Evolutionary conservation across 2,797 vertebrate species (phyloP).

Genomic region (Pseudochirops cupreus): DNA sequence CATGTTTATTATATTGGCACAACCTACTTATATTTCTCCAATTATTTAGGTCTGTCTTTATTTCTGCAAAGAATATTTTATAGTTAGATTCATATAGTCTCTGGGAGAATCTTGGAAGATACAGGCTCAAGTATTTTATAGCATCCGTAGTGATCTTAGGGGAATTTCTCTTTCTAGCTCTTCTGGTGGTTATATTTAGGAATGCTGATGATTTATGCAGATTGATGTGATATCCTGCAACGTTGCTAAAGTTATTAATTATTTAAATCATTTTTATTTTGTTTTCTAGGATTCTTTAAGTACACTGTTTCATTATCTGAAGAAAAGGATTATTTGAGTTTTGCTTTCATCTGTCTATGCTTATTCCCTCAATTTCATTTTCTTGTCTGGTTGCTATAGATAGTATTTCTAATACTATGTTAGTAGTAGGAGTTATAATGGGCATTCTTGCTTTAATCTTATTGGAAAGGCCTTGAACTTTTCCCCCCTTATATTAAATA

Average conservation of each 20-base stretch:
- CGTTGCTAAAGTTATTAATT: background rate
- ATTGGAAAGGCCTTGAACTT: background rate
- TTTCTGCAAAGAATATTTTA: background rate
- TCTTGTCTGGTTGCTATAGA: background rate
- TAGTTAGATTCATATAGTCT: background rate
- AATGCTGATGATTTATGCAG: background rate
- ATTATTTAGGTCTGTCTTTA: background rate
- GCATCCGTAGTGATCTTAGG: background rate
- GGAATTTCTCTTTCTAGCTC: background rate
- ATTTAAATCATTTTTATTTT: background rate
- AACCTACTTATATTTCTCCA: background rate
- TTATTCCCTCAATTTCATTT: background rate
- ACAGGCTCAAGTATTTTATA: background rate
- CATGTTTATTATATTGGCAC: background rate
- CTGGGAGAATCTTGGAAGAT: background rate
- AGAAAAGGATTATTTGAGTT: background rate
- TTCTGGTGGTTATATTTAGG: background rate
- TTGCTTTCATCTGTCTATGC: background rate
- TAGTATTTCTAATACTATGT: background rate
- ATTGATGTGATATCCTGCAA: background rate
- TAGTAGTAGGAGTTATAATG: background rate
- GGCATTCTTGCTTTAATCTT: background rate
- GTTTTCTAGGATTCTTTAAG: background rate
- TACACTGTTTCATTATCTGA: background rate
- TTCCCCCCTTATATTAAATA: background rate